Base-by-base conservation (phyloP, 2,888 invertebrate genomes). In the Lasioglossum marginatum region DNA sequence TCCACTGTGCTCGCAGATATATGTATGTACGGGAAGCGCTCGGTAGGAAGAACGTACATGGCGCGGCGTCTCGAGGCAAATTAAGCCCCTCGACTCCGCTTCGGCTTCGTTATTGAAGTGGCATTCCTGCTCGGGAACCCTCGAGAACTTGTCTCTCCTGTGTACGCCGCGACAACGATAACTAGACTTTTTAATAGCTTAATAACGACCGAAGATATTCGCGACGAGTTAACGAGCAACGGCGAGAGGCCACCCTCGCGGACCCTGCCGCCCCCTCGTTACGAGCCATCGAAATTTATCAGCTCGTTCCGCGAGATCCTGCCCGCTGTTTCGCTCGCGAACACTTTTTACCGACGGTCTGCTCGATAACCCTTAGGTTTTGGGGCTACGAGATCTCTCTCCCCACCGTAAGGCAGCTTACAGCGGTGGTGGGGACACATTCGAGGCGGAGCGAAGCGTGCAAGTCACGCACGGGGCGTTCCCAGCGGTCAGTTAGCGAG, bases 41-140 rank as follows among this genome's bases (percentile, higher is more conserved):
- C 66, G 60, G 79, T 63, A 73, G 78, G 63, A 74, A 63, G 63
- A 63, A 78, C 83, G 87, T 82, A 79, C 80, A 82, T 84, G 83
- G 75, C 82, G 63, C 63, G 81, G 90, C 85, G 85, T 90, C 91
- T 91, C 90, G 87, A 89, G 87, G 92, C 90, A 92, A 93, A 93
- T 93, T 92, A 93, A 93, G 90, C 89, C 89, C 86, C 92, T 86
- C 83, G 84, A 87, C 88, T 89, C 79, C 76, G 86, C 89, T 88
- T 91, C 87, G 86, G 87, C 90, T 91, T 90, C 91, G 91, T 91
- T 90, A 90, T 91, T 91, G 90, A 90, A 91, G 89, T 83, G 86
- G 88, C 89, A 90, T 91, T 91, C 91, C 90, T 86, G 83, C 87
- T 74, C 85, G 80, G 82, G 80, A 88, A 86, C 87, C 88, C 91